Evolutionary conservation across 1,140 invertebrate genomes (phyloP), one percentile per base, ranked within the genome.

Genomic region (Drosophila ananassae): DNA sequence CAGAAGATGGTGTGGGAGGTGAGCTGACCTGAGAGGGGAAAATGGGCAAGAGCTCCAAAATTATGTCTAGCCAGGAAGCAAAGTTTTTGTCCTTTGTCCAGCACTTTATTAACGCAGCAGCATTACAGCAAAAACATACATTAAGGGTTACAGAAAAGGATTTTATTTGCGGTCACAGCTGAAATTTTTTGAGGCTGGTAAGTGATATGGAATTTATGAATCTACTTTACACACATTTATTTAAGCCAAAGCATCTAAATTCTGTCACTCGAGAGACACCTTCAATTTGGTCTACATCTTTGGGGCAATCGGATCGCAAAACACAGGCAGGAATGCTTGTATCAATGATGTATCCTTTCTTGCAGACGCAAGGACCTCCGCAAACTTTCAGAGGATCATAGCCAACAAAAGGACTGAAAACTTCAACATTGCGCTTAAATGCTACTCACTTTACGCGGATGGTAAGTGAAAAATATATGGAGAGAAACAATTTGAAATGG

Each of bases 41-140:
- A 37, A 37, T 63, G 73, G 74, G 56, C 57, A 76, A 73, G 68
- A 60, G 63, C 61, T 75, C 73, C 73, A 85, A 75, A 87, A 85
- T 85, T 87, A 87, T 87, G 82, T 85, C 82, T 85, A 87, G 82
- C 82, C 82, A 85, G 82, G 82, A 85, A 87, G 75, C 62, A 87
- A 85, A 87, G 64, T 85, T 85, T 81, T 81, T 87, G 74, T 87
- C 82, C 85, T 75, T 78, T 87, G 77, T 87, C 72, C 63, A 56
- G 17, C 51, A 68, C 48, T 83, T 79, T 71, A 76, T 61, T 77
- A 74, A 24, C 50, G 58, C 58, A 56, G 63, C 47, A 68, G 72
- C 22, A 12, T 44, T 17, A 53, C 10, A n/a, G 3, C 24, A 30
- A 67, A 60, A 64, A 64, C 48, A 17, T 10, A 47, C 47, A 52